Conservation (phyloP, 2,113 vertebrate genomes). For the Nothocercus julius region DNA sequence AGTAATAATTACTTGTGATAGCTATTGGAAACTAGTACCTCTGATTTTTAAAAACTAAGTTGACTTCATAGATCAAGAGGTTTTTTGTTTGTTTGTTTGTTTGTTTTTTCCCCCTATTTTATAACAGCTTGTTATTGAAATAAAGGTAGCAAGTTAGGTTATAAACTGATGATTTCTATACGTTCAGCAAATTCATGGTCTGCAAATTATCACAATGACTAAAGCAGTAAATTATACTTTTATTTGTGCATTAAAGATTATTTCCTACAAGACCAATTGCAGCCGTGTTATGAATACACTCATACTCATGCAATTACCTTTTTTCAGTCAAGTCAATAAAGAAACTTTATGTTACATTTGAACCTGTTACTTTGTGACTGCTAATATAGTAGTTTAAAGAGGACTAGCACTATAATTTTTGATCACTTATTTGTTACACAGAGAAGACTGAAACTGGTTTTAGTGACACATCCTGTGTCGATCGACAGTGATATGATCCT, state of each 20-base stretch:
- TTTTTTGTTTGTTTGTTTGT: neutral
- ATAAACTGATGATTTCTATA: neutral
- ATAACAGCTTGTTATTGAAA: neutral
- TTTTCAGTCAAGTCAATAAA: neutral
- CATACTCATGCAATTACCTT: neutral
- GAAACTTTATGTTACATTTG: neutral
- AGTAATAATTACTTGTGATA: neutral
- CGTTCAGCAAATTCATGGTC: neutral
- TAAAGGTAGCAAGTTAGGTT: neutral
- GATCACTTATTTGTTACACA: neutral
- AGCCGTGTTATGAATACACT: neutral
- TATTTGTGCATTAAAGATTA: neutral
- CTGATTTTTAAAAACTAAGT: neutral
- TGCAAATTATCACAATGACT: neutral
- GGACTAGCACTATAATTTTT: neutral
- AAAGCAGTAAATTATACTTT: slow-evolving; percentile 16
- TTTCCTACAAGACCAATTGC: neutral
- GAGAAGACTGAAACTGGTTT: neutral
- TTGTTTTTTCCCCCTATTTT: neutral
- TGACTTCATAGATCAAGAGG: neutral
- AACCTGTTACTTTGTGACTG: neutral
- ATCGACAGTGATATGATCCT: neutral
- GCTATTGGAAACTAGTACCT: neutral
- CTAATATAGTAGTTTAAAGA: neutral
- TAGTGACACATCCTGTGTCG: neutral